Percentiles rank a stretch among this genome's conserved stretches.
Conservation (phyloP, 1,140 invertebrate species). For the Anadara kagoshimensis region DNA sequence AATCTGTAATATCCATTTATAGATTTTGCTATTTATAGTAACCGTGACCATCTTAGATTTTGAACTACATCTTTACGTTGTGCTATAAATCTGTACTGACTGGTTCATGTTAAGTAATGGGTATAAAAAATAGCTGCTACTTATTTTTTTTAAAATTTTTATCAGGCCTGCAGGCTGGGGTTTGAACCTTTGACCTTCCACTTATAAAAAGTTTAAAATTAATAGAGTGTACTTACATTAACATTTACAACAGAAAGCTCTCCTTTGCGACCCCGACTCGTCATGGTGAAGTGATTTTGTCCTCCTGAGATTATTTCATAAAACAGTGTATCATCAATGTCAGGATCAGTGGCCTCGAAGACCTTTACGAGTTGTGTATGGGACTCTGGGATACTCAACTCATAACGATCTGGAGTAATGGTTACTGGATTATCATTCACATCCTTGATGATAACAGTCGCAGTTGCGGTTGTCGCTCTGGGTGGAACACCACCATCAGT, state of each 20-base stretch:
- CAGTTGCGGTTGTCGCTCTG: conserved; percentile 8
- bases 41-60: no score
- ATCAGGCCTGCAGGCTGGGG: no score
- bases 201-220: no score
- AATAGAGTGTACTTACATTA: conserved; percentile 1
- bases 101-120: no score
- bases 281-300: conserved; percentile 22
- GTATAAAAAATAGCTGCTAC: no score
- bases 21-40: no score
- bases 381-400: conserved; percentile 30
- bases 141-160: no score
- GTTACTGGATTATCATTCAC: conserved; percentile 39
- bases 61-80: no score
- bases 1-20: no score
- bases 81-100: no score
- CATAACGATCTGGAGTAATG: conserved; percentile 23
- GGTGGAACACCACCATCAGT: conserved; percentile 12
- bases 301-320: conserved; percentile 12
- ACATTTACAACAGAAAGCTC: conserved; percentile 17
- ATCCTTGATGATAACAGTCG: conserved; percentile 36
- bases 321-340: conserved; percentile 17
- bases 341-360: conserved; percentile 18
- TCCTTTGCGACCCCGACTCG: conserved; percentile 2
- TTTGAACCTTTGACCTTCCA: no score
- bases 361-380: conserved; percentile 1